Evolutionary conservation across 2,113 vertebrate species (phyloP), one percentile per base, ranked within the genome.

Genomic region (Cyanoramphus novaezelandiae): DNA sequence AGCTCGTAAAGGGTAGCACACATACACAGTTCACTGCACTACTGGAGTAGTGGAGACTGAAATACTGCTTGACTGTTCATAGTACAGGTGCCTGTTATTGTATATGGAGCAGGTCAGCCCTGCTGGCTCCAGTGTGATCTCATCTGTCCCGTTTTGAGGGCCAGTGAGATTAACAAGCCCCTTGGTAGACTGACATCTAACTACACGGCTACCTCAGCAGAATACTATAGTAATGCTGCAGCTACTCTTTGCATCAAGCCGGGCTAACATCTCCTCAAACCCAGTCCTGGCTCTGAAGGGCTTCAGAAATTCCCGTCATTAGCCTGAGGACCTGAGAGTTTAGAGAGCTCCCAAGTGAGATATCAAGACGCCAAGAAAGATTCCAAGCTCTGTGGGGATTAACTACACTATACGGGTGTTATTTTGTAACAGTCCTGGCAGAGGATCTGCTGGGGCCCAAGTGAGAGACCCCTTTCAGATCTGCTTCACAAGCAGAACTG

Each of bases 1-100:
- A 31, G 17, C 53, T 55, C 5, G 4, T 19, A 31, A 55, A 55
- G 53, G 17, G 53, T 55, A 63, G 39, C 35, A 44, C 31, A 15
- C 23, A 12, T 11, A 46, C 1, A 52, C 21, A 33, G 23, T 0
- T 0, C 23, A 14, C 53, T 50, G 33, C 41, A 50, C 14, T 39
- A 50, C 28, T 29, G 15, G 21, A 53, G 29, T n/a, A 68, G 27
- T 17, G 33, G 41, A 78, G 71, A 50, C 19, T 62, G 46, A 68
- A 87, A 78, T 68, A 37, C 39, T 50, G 8, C 5, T 46, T 60
- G 17, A 33, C 28, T 39, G 31, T 39, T 71, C 14, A 53, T 6
- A 17, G 27, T n/a, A 31, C 27, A 49, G 13, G 17, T 60, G 31
- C n/a, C 39, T 53, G 3, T 35, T 69, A 25, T 50, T 24, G 13